These are phyloP conservation scores for Saccostrea cuccullata DNA, from an alignment of 1,140 invertebrate genomes.

Conservation along the genomic window DNA sequence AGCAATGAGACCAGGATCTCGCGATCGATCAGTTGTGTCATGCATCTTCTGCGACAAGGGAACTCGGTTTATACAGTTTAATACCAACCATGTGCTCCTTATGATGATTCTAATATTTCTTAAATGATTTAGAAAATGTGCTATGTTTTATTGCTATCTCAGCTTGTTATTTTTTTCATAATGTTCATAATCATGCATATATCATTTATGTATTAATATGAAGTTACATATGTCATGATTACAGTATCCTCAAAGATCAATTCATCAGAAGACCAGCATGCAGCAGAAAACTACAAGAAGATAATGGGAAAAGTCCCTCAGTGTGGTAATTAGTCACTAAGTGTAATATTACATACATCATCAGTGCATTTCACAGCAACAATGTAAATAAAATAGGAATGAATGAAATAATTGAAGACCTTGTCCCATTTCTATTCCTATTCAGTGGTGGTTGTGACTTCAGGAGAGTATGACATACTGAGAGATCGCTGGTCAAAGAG, in stretches of 20 bases:
- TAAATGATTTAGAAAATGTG: too few relatives aligned
- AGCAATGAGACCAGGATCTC: too few relatives aligned
- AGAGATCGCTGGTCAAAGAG: slow-evolving; percentile 70
- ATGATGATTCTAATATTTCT: too few relatives aligned
- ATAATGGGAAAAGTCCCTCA: slow-evolving; percentile 74
- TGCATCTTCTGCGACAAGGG: too few relatives aligned
- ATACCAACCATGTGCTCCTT: too few relatives aligned
- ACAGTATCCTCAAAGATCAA: not conserved
- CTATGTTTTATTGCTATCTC: too few relatives aligned
- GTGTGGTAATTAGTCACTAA: slow-evolving; percentile 63
- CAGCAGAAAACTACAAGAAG: slow-evolving; percentile 56
- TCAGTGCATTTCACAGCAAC: not conserved
- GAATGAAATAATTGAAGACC: not conserved
- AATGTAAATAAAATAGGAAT: not conserved
- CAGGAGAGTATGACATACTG: slow-evolving; percentile 66
- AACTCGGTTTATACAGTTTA: too few relatives aligned
- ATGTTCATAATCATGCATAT: too few relatives aligned
- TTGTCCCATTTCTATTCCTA: slow-evolving; percentile 46
- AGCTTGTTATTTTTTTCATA: too few relatives aligned
- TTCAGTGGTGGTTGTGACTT: slow-evolving; percentile 74
- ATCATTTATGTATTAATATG: not conserved
- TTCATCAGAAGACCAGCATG: not conserved
- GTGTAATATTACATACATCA: not conserved
- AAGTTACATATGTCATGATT: not conserved
- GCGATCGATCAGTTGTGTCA: too few relatives aligned